phyloP scores from a whole-genome alignment of 2,888 invertebrate genomes.

The Patella depressa region DNA sequence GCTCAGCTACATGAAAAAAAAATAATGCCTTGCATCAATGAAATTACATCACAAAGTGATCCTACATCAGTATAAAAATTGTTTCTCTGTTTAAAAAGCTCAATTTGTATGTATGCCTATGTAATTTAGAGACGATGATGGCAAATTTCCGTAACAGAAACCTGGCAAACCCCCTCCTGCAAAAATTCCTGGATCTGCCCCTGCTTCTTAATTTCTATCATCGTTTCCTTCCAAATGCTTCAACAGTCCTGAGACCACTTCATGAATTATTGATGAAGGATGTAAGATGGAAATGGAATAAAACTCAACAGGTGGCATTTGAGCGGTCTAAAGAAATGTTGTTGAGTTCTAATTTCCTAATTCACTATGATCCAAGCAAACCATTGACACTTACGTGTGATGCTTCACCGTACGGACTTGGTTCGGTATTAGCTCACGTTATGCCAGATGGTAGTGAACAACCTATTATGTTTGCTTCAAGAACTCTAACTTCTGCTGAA shows the following conservation, averaged over 20 bases:
- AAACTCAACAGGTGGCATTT: conserved; percentile 32
- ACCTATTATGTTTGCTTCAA: conserved; percentile 26
- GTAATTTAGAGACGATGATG: too few species aligned
- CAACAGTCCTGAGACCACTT: conserved; percentile 21
- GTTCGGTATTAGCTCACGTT: conserved; percentile 41
- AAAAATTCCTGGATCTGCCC: too few species aligned
- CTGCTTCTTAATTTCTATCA: not conserved
- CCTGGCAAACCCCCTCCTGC: too few species aligned
- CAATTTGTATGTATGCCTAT: too few species aligned
- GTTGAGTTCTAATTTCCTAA: conserved; percentile 39
- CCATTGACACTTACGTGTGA: conserved; percentile 64
- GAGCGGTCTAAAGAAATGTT: conserved; percentile 39
- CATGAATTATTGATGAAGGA: conserved; percentile 33
- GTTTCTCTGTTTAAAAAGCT: too few species aligned
- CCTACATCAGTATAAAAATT: too few species aligned
- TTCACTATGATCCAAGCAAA: conserved; percentile 48
- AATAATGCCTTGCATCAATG: too few species aligned
- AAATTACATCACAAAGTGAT: too few species aligned
- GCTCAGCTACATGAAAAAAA: too few species aligned
- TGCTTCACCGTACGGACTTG: conserved; percentile 64
- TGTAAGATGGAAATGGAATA: conserved; percentile 37
- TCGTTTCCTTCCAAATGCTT: conserved; percentile 18
- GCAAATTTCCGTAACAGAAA: too few species aligned
- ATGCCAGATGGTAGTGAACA: conserved; percentile 24
- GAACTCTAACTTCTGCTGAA: conserved; percentile 13